phyloP scores from a whole-genome alignment of 2,888 invertebrate species.

The Fragum whitleyi region DNA sequence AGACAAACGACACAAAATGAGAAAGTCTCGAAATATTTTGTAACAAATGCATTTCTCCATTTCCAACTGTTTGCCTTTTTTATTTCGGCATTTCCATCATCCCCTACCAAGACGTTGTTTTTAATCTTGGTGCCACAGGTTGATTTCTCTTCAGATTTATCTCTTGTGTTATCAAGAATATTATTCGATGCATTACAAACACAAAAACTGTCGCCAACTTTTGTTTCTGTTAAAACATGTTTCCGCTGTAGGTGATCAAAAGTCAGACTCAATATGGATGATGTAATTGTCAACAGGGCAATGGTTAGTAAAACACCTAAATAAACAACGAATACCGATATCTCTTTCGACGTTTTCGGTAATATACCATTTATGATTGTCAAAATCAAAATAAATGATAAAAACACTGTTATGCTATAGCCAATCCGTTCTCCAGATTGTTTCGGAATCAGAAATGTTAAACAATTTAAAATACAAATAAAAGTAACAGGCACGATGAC shows the following conservation, averaged over 20 bases:
- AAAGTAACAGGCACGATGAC: background rate
- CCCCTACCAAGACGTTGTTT: background rate
- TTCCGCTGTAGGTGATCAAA: background rate
- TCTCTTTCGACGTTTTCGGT: slow-evolving; percentile 7
- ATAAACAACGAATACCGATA: background rate
- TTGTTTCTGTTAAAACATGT: background rate
- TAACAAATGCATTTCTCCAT: background rate
- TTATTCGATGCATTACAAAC: background rate
- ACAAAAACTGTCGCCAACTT: background rate
- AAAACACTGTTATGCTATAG: slow-evolving; percentile 7
- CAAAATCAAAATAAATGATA: background rate
- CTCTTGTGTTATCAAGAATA: background rate
- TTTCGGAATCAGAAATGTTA: background rate
- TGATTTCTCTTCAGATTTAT: background rate
- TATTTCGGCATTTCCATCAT: background rate
- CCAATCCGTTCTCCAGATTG: slow-evolving; percentile 6
- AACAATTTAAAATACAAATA: slow-evolving; percentile 11
- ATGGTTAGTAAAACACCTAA: background rate
- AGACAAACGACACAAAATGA: background rate
- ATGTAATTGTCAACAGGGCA: background rate
- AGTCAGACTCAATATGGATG: background rate
- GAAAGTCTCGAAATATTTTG: background rate
- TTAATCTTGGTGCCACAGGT: background rate
- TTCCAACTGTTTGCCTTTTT: background rate
- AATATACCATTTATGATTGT: background rate